Conservation (phyloP, 2,888 invertebrate species). For the Cenopis cana region DNA sequence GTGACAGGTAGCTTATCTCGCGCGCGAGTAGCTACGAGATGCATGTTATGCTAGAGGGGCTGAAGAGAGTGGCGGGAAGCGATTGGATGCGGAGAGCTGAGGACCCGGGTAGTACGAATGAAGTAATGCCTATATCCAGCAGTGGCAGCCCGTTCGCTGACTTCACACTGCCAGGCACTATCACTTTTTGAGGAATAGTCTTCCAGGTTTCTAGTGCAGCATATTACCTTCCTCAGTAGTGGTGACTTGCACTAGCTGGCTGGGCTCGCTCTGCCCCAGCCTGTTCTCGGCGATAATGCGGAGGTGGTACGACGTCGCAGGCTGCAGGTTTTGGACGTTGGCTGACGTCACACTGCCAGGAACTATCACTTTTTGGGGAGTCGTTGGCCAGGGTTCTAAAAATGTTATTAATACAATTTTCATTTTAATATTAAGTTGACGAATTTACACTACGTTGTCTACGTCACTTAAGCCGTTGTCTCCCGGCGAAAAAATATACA, state of each 20-base stretch:
- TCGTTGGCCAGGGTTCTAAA: constrained; percentile 92
- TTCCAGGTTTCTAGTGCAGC: neutral
- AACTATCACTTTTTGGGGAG: constrained; percentile 92
- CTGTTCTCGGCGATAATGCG: constrained; percentile 95
- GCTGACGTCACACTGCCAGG: constrained; percentile 93
- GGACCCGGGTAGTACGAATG: too few species aligned
- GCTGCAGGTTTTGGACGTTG: constrained; percentile 92
- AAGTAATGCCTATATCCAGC: too few species aligned
- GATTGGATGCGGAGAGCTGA: too few species aligned
- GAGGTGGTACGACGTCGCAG: constrained; percentile 94
- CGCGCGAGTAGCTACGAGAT: too few species aligned
- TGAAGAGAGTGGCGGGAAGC: too few species aligned
- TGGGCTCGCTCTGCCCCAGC: constrained; percentile 94
- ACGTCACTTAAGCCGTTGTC: too few species aligned
- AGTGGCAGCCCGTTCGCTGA: neutral
- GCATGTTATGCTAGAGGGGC: too few species aligned
- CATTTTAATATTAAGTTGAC: neutral
- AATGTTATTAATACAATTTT: constrained; percentile 41
- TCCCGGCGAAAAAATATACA: too few species aligned
- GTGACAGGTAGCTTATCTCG: too few species aligned
- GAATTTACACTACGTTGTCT: too few species aligned
- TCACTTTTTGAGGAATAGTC: neutral
- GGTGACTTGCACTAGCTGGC: constrained; percentile 93
- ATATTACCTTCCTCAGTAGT: constrained; percentile 91
- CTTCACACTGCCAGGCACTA: neutral